These are phyloP conservation scores for Myotis findleyi DNA, from an alignment of 2,797 vertebrate genomes.

Conservation along the genomic window DNA sequence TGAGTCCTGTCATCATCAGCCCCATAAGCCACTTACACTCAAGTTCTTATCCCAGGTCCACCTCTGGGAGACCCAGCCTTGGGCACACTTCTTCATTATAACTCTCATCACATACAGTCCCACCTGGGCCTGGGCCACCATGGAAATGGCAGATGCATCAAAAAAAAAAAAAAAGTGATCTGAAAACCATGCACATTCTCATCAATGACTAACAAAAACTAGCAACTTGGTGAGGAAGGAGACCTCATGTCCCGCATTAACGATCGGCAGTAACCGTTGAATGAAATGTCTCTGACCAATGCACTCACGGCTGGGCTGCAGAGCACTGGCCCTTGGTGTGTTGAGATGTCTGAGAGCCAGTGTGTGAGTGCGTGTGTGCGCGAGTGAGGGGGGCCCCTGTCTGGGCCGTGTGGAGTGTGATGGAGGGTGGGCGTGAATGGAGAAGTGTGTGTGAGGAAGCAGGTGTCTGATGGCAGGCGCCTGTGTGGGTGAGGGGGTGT, in stretches of 20 bases:
- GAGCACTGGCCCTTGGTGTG: fast-evolving
- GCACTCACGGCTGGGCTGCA: fast-evolving
- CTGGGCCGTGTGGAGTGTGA: not conserved
- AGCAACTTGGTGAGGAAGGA: not conserved
- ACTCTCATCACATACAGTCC: not conserved
- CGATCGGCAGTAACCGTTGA: not conserved
- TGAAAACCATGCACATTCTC: not conserved
- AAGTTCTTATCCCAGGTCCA: not conserved
- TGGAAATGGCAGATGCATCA: not conserved
- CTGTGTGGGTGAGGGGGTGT: not conserved
- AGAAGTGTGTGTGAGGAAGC: not conserved
- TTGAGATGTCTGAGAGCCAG: not conserved
- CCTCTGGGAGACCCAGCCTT: not conserved
- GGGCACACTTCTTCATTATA: constrained; percentile 44
- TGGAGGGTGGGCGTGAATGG: not conserved
- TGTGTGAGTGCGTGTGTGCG: fast-evolving
- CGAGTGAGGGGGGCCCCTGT: not conserved
- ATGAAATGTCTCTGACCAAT: not conserved
- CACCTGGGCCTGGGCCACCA: not conserved
- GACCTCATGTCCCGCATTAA: too few species aligned
- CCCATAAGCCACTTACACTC: not conserved
- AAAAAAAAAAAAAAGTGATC: not conserved
- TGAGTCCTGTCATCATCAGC: not conserved
- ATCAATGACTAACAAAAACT: not conserved
- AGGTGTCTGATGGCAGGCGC: not conserved